A percentile compares a stretch with the other conserved stretches of the same genome.
Conservation (phyloP, 64 coral and sea anemone species). For the Trachythela sp. region DNA sequence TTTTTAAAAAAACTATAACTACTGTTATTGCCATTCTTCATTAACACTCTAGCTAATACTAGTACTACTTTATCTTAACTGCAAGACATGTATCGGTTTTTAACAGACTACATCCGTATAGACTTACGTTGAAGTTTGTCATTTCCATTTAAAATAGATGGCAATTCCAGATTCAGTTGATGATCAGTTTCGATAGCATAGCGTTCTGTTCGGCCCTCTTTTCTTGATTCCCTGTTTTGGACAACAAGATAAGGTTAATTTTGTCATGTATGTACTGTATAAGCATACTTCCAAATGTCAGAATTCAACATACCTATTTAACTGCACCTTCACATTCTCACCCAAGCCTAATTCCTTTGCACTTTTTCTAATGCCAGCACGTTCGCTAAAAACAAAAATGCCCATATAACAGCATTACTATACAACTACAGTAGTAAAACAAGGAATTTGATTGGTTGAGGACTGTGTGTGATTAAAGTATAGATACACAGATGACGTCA, state of each 20-base stretch:
- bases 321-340: background rate
- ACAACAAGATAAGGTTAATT: background rate
- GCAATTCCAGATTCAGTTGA: constrained; percentile 30
- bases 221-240: constrained; percentile 14
- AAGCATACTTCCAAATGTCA: background rate
- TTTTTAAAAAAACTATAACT: background rate
- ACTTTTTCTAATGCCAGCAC: background rate
- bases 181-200: constrained; percentile 36
- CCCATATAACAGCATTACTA: background rate
- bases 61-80: no score
- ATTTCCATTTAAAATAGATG: constrained; percentile 36
- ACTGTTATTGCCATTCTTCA: background rate
- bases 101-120: no score
- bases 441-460: no score
- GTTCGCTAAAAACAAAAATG: background rate
- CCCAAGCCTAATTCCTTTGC: constrained; percentile 9
- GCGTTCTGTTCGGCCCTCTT: constrained; percentile 10
- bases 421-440: background rate
- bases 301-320: background rate
- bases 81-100: no score
- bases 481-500: no score
- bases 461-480: no score
- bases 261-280: background rate
- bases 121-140: constrained; percentile 47
- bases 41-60: no score